Evolutionary conservation across 2,888 invertebrate species (phyloP).

Genomic region (Drosophila nr. perissopoda): DNA sequence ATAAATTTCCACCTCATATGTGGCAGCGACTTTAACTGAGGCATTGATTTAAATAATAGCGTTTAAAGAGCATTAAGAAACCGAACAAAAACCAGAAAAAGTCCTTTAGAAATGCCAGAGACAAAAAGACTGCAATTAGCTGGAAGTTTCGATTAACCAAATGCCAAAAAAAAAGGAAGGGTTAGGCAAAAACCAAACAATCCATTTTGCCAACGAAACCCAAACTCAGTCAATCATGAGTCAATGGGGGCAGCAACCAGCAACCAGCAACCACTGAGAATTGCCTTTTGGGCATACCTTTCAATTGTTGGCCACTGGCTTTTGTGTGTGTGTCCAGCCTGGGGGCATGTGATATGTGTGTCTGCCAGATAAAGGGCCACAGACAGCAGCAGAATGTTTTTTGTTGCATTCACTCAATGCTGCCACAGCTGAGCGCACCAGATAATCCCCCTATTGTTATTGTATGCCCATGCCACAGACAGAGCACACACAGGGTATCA

Average conservation of each 20-base stretch:
- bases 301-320: conserved; percentile 23
- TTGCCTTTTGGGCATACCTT: conserved; percentile 35
- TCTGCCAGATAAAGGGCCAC: conserved; percentile 57
- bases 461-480: not conserved
- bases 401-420: conserved; percentile 27
- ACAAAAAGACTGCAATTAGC: conserved; percentile 40
- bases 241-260: conserved; percentile 19
- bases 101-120: conserved; percentile 28
- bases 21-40: conserved; percentile 22
- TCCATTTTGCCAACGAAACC: conserved; percentile 10
- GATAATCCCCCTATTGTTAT: conserved; percentile 46
- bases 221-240: conserved; percentile 53
- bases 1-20: conserved; percentile 81
- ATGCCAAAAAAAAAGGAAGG: not conserved
- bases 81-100: not conserved
- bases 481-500: not conserved
- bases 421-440: conserved; percentile 35
- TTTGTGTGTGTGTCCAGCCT: conserved; percentile 35
- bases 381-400: conserved; percentile 12
- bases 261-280: conserved; percentile 4
- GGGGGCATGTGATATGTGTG: conserved; percentile 41
- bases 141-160: conserved; percentile 46
- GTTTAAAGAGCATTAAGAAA: conserved; percentile 58
- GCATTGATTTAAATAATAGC: conserved; percentile 84
- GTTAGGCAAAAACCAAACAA: conserved; percentile 20